phyloP scores from a whole-genome alignment of 2,113 vertebrate species.

The Alosa alosa region DNA sequence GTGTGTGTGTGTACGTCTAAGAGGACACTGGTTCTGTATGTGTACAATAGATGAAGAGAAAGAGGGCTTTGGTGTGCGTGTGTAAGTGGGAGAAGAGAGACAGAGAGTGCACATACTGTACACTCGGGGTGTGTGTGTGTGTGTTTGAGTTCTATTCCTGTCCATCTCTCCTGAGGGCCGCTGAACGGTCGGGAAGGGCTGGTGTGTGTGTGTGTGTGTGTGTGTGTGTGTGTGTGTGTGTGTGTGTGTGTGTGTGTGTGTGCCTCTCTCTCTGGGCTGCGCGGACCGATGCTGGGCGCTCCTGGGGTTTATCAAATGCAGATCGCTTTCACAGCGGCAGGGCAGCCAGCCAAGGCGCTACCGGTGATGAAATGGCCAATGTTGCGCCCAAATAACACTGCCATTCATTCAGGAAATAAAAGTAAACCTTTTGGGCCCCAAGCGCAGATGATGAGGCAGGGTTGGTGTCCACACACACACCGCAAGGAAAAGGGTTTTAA shows the following conservation, averaged over 20 bases:
- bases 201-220: constrained; percentile 6
- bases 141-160: background rate
- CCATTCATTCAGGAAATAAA: constrained; percentile 62
- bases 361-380: constrained; percentile 56
- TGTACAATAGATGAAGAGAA: background rate
- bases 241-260: background rate
- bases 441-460: constrained; percentile 50
- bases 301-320: constrained; percentile 54
- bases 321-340: constrained; percentile 39
- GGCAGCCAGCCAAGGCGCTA: constrained; percentile 52
- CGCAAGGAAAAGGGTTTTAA: constrained; percentile 51
- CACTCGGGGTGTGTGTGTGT: background rate
- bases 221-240: constrained; percentile 6
- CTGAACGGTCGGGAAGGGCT: background rate
- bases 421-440: constrained; percentile 48
- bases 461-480: constrained; percentile 37
- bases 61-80: background rate
- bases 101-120: background rate
- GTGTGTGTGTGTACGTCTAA: background rate
- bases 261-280: background rate
- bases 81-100: background rate
- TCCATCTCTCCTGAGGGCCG: background rate
- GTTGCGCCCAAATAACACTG: constrained; percentile 56
- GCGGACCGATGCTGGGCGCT: background rate
- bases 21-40: background rate